phyloP scores from a whole-genome alignment of 2,888 invertebrate species.

The Spatulosminthurus flaviceps region DNA sequence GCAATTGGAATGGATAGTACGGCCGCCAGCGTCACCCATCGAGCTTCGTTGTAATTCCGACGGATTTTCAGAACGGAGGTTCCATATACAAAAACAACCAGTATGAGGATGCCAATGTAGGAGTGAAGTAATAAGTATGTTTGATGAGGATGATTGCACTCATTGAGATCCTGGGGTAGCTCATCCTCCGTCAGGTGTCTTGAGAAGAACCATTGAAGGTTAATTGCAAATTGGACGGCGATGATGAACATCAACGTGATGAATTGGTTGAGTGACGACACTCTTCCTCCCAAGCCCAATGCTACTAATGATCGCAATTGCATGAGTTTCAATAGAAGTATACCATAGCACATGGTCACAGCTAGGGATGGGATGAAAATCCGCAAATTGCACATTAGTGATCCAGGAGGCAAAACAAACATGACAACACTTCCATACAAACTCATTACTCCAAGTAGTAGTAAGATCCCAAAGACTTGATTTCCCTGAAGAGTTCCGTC shows the following conservation, averaged over 20 bases:
- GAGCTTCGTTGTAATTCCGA: slow-evolving; percentile 66
- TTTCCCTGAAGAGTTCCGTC: slow-evolving; percentile 65
- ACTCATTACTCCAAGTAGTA: slow-evolving; percentile 65
- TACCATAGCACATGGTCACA: slow-evolving; percentile 65
- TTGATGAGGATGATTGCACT: slow-evolving; percentile 63
- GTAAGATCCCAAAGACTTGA: slow-evolving; percentile 64
- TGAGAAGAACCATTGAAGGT: slow-evolving; percentile 65
- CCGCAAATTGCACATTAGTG: slow-evolving; percentile 64
- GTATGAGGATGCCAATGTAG: slow-evolving; percentile 64
- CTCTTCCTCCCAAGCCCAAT: slow-evolving; percentile 66
- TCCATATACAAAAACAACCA: slow-evolving; percentile 65
- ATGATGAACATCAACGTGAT: slow-evolving; percentile 65
- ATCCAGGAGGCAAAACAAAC: slow-evolving; percentile 65
- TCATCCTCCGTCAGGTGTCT: slow-evolving; percentile 50
- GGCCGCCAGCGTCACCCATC: slow-evolving; percentile 65
- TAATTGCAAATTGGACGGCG: slow-evolving; percentile 65
- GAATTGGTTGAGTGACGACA: slow-evolving; percentile 65
- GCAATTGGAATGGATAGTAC: slow-evolving; percentile 64
- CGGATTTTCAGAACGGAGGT: slow-evolving; percentile 65
- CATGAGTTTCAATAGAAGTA: slow-evolving; percentile 66
- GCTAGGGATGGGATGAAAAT: slow-evolving; percentile 65
- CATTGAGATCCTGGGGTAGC: slow-evolving; percentile 50
- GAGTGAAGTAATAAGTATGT: slow-evolving; percentile 65
- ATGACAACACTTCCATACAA: slow-evolving; percentile 65
- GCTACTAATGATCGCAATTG: slow-evolving; percentile 66